phyloP scores from a whole-genome alignment of 2,113 vertebrate species.

The Mugil cephalus region DNA sequence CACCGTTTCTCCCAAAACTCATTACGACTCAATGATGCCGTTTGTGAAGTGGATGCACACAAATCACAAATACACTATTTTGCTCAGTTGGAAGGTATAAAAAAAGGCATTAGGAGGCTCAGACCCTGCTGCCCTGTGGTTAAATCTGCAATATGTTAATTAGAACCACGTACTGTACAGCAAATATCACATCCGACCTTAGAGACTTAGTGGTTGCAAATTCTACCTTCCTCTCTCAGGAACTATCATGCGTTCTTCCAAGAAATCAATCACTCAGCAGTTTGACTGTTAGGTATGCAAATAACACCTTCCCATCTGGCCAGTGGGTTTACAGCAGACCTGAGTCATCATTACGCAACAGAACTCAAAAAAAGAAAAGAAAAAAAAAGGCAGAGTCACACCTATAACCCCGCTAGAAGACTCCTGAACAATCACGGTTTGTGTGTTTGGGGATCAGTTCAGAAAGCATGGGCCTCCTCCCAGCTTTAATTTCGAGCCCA shows the following conservation, averaged over 20 bases:
- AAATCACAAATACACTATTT: background rate
- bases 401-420: background rate
- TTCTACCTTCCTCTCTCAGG: constrained; percentile 74
- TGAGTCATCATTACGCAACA: constrained; percentile 70
- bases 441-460: background rate
- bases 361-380: constrained; percentile 12
- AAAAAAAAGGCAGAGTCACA: constrained; percentile 23
- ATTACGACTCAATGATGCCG: background rate
- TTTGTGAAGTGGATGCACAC: background rate
- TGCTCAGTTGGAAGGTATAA: background rate
- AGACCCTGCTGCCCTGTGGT: no score
- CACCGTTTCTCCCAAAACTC: constrained; percentile 10
- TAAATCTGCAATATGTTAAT: constrained; percentile 30
- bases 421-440: background rate
- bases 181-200: constrained; percentile 23
- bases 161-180: background rate
- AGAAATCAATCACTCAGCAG: constrained; percentile 86
- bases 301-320: constrained; percentile 88
- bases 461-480: background rate
- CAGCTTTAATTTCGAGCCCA: constrained; percentile 6
- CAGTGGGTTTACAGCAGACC: constrained; percentile 83
- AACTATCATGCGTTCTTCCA: constrained; percentile 86
- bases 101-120: background rate
- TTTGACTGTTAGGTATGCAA: constrained; percentile 92
- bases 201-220: constrained; percentile 63